Conservation (phyloP, 2,888 invertebrate genomes). For the Parnassius smintheus region DNA sequence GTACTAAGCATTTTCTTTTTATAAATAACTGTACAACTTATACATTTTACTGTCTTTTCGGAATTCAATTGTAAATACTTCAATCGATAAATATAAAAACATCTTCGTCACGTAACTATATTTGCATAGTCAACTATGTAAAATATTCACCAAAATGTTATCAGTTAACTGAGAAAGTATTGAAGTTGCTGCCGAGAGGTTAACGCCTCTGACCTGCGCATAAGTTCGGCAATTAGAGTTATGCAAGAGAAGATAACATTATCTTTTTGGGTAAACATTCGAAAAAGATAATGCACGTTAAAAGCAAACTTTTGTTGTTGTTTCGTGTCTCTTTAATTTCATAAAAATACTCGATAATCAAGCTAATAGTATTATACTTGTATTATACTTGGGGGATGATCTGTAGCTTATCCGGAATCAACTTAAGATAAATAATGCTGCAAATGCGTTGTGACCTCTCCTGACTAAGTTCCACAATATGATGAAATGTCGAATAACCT, state of each 20-base stretch:
- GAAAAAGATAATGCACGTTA: constrained; percentile 7
- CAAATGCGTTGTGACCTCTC: too few relatives aligned
- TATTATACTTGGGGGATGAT: background rate
- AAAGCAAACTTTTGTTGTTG: background rate
- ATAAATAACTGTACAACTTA: too few relatives aligned
- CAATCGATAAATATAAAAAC: constrained; percentile 6
- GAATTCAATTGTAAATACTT: background rate
- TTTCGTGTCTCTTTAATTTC: background rate
- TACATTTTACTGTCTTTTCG: background rate
- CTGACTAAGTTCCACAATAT: background rate
- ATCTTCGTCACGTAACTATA: constrained; percentile 29
- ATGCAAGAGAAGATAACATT: constrained; percentile 19
- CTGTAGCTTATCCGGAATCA: background rate
- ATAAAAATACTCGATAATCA: too few relatives aligned
- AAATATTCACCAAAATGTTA: too few relatives aligned
- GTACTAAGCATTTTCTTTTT: too few relatives aligned
- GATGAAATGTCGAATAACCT: background rate
- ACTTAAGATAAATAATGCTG: too few relatives aligned
- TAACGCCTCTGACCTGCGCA: constrained; percentile 26
- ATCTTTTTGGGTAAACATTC: constrained; percentile 17
- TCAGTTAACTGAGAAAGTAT: constrained; percentile 31
- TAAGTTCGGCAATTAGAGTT: constrained; percentile 22
- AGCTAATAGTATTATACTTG: background rate
- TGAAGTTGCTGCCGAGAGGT: constrained; percentile 19
- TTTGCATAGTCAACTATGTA: constrained; percentile 39